Base-by-base conservation (phyloP, 2,888 invertebrate genomes). In the Melanchra persicariae region DNA sequence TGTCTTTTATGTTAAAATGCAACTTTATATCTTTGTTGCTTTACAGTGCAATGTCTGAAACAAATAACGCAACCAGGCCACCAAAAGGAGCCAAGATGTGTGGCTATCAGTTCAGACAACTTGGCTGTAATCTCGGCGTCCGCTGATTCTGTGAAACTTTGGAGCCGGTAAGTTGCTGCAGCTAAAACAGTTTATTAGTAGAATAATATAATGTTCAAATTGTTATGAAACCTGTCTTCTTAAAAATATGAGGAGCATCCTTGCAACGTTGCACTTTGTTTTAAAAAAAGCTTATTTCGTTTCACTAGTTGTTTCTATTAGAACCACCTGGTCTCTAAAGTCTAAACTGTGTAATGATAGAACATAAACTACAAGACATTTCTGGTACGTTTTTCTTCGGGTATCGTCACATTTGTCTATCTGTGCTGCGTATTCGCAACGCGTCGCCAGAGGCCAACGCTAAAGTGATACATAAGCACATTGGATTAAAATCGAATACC, bases 41-140 rank as follows among this genome's bases (percentile, higher is more conserved):
- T 91, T 90, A 2, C 89, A 96, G 96, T 95, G 40, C 91, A 90
- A 86, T 95, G 95, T 75, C 91, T 98, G 22, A 97, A 98, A 74
- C 97, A 97, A 66, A 96, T 99, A 58, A 96, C 96, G 1, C 96
- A 96, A 75, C 97, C 98, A 19, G 99, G 99, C 0, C 99, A 99
- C 94, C 97, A 98, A 70, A 98, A 98, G 58, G 99, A 99, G 89
- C 98, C 99, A 9, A 96, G 99, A 62, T 97, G 98, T 30, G 96
- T 99, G 30, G 97, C 98, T 67, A 99, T 99, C 90, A 99, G 99
- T 90, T 98, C 98, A 2, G 99, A 99, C 92, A 98, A 98, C 89
- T 96, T 98, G 73, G 98, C 98, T 1, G 96, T 99, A 72, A 97
- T 98, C 1, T 98, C 99, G 0, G 99, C 98, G 0, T 98, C 99